Evolutionary conservation across 2,797 vertebrate genomes (phyloP), one percentile per base, ranked within the genome.

Genomic region (Melanotaenia nigrans): DNA sequence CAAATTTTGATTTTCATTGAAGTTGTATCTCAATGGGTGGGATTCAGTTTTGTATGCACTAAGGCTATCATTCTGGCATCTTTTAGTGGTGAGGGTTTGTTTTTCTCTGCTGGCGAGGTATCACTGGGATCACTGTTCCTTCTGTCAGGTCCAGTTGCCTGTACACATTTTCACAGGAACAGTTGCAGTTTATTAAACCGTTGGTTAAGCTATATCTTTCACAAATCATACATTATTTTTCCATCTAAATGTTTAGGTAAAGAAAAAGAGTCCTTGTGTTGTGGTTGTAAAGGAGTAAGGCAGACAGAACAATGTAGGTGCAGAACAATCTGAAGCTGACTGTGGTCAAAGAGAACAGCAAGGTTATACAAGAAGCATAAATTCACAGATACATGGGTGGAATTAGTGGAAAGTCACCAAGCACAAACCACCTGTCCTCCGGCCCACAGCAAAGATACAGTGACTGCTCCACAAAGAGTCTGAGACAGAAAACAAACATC

Each of bases 401-500:
- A 71, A 68, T 60, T 57, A 25, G 35, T 1, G 42, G 62, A 51
- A 68, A 72, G 73, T 33, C 67, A 49, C 49, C 20, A 3, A 54
- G 58, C 61, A 45, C 54, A 20, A 47, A 25, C 78, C 73, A 82
- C 73, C 76, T 74, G 65, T 61, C 68, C 81, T 24, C n/a, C n/a
- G 9, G 75, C 68, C 78, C 58, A 42, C 75, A 45, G 82, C 79
- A 11, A 25, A 30, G 75, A 81, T 74, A 85, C 87, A 68, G 84
- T 87, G 79, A 83, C 80, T n/a, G 68, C 76, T 81, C 75, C 68
- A 47, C 71, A 28, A 56, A 83, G 83, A 85, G 81, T 81, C 45
- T 42, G 57, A 65, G 55, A 3, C 84, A 89, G 75, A 87, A 84
- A 77, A 87, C 83, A 90, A 90, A 90, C 90, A 90, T 49, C 85